A percentile compares a stretch with the other conserved stretches of the same genome.
phyloP scores from a whole-genome alignment of 2,888 invertebrate species.

The Pammene aurita region DNA sequence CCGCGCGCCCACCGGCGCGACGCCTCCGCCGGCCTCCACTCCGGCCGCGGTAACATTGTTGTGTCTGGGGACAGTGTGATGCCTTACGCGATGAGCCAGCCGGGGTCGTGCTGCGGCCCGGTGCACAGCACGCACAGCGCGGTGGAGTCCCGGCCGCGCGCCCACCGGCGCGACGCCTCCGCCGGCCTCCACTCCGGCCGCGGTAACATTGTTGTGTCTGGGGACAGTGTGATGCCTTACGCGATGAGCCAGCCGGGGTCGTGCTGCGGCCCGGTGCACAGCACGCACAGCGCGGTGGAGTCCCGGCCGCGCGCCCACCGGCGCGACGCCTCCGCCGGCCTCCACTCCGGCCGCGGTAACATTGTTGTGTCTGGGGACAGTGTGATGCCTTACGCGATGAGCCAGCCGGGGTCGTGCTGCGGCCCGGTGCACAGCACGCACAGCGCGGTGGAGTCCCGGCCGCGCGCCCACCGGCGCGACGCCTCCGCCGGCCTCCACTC shows the following conservation, averaged over 20 bases:
- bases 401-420: neutral
- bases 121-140: slow-evolving; percentile 1
- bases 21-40: no score
- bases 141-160: neutral
- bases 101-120: neutral
- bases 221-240: no score
- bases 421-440: slow-evolving; percentile 7
- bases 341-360: no score
- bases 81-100: neutral
- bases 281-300: neutral
- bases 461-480: neutral
- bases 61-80: no score
- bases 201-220: no score
- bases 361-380: no score
- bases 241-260: neutral
- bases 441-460: neutral
- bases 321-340: neutral
- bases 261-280: slow-evolving; percentile 7
- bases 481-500: no score
- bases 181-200: no score
- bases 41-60: no score
- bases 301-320: neutral
- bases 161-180: neutral
- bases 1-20: neutral
- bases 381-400: neutral